A percentile compares a stretch with the other conserved stretches of the same genome.
phyloP scores from a whole-genome alignment of 2,113 vertebrate species.

The Genyomyrus donnyi region DNA sequence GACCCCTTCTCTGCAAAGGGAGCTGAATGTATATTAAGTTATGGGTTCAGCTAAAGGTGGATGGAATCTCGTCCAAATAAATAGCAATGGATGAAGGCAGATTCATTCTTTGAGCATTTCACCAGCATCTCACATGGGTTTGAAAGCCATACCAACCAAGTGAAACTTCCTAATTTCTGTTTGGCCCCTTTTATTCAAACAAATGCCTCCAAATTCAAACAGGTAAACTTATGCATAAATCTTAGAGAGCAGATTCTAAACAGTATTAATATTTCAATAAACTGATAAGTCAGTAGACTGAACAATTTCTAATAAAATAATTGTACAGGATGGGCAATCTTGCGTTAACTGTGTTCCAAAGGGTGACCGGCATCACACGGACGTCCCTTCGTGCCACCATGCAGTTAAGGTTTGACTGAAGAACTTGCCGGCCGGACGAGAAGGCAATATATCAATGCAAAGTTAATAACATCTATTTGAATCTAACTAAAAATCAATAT shows the following conservation, averaged over 20 bases:
- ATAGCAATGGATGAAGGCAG: background rate
- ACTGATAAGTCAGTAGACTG: background rate
- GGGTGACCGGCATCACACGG: slow-evolving; percentile 68
- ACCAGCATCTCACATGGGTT: background rate
- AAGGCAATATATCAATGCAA: slow-evolving; percentile 99
- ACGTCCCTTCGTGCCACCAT: slow-evolving; percentile 76
- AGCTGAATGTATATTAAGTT: background rate
- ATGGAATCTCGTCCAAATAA: background rate
- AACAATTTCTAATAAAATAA: background rate
- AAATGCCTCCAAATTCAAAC: background rate
- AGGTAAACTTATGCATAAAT: background rate
- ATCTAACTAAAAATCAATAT: slow-evolving; percentile 99
- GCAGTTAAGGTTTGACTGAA: slow-evolving; percentile 78
- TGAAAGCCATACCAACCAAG: background rate
- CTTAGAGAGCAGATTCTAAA: background rate
- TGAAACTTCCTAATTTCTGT: background rate
- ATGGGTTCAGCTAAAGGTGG: background rate
- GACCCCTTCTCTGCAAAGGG: background rate
- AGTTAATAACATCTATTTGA: slow-evolving; percentile 99
- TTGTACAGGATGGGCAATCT: background rate
- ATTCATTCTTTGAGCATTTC: background rate
- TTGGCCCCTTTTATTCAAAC: background rate
- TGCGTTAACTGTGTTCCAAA: slow-evolving; percentile 41
- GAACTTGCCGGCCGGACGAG: slow-evolving; percentile 78
- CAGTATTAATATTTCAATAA: background rate